Percentiles rank a stretch among this genome's conserved stretches.
Conservation (phyloP, 1,140 invertebrate species). For the Patella vulgata region DNA sequence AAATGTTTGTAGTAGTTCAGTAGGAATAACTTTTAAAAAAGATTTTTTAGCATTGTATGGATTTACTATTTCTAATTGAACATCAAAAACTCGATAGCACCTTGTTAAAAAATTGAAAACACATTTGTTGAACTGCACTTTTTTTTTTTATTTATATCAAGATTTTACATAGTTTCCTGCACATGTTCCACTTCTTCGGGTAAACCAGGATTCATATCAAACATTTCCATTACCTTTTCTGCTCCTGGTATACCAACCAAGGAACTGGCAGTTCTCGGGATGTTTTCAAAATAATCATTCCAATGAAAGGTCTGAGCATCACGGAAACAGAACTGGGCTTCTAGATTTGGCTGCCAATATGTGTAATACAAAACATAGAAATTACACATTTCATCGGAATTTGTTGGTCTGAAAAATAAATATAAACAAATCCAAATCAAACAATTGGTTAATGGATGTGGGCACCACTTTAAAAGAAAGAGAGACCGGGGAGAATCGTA, state of each 20-base stretch:
- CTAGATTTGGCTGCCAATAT: constrained; percentile 24
- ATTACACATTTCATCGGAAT: constrained; percentile 57
- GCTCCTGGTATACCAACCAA: constrained; percentile 32
- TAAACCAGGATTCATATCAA: constrained; percentile 17
- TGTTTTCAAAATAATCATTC: constrained; percentile 24
- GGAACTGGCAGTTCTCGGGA: constrained; percentile 32
- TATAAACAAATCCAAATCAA: background rate
- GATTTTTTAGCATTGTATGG: too few relatives aligned
- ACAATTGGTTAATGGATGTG: background rate
- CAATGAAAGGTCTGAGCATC: constrained; percentile 33
- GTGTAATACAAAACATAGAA: constrained; percentile 56
- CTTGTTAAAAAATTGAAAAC: too few relatives aligned
- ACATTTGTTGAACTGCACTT: too few relatives aligned
- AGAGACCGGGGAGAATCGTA: too few relatives aligned
- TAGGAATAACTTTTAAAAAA: too few relatives aligned
- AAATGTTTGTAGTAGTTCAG: too few relatives aligned
- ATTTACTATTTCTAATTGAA: too few relatives aligned
- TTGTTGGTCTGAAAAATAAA: constrained; percentile 36
- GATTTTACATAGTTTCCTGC: too few relatives aligned
- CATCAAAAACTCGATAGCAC: too few relatives aligned
- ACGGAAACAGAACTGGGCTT: constrained; percentile 35
- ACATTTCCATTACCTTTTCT: constrained; percentile 16
- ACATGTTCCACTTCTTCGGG: too few relatives aligned
- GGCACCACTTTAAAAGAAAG: background rate
- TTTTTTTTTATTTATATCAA: too few relatives aligned